Percentiles rank a stretch among this genome's conserved stretches.
Conservation (phyloP, 2,888 invertebrate species). For the Leptopilina drosophilae region DNA sequence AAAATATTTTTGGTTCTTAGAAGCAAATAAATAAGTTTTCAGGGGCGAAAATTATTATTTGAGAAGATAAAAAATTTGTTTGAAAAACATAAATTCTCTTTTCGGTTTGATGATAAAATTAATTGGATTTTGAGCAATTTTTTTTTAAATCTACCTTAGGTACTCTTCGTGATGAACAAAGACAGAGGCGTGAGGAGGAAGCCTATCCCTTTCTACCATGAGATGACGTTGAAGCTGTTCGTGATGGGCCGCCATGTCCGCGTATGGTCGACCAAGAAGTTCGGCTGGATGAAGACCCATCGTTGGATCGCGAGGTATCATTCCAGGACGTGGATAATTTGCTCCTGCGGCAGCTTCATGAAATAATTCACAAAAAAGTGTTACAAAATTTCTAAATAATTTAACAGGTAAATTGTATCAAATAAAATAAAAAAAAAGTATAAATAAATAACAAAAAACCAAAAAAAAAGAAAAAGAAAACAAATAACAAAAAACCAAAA, state of each 20-base stretch:
- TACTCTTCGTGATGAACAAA: slow-evolving; percentile 84
- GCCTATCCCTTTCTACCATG: slow-evolving; percentile 89
- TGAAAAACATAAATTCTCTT: too few species aligned
- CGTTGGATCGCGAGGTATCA: slow-evolving; percentile 80
- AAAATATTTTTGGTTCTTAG: too few species aligned
- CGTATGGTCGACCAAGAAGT: slow-evolving; percentile 88
- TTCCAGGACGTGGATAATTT: slow-evolving; percentile 81
- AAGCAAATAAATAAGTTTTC: too few species aligned
- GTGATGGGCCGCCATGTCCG: slow-evolving; percentile 88
- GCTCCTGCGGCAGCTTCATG: slow-evolving; percentile 78
- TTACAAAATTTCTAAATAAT: slow-evolving; percentile 20
- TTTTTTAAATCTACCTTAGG: slow-evolving; percentile 78
- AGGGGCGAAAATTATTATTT: too few species aligned
- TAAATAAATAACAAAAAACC: too few species aligned
- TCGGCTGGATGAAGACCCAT: slow-evolving; percentile 87
- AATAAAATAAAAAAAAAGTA: too few species aligned
- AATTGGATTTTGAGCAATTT: background rate
- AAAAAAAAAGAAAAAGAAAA: too few species aligned
- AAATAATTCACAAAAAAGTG: slow-evolving; percentile 38
- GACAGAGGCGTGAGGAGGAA: slow-evolving; percentile 81
- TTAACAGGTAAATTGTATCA: too few species aligned
- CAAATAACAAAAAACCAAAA: too few species aligned
- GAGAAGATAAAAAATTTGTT: too few species aligned
- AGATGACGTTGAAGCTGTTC: slow-evolving; percentile 92
- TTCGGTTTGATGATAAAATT: background rate